A percentile compares a stretch with the other conserved stretches of the same genome.
Evolutionary conservation across 2,113 vertebrate genomes (phyloP).

Genomic region (Corapipo altera): DNA sequence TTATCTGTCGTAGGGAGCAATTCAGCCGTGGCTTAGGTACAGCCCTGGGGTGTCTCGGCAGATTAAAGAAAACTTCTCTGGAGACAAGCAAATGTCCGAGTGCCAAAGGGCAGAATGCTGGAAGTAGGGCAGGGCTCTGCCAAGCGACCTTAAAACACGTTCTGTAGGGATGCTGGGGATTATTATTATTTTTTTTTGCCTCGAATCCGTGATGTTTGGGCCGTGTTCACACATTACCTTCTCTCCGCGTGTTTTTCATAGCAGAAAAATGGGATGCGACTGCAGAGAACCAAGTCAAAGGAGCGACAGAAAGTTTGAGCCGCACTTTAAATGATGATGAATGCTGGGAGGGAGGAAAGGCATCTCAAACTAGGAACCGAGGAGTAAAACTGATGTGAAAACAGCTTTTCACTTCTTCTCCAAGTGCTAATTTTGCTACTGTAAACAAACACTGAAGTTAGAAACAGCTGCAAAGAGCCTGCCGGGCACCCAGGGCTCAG

Average conservation of each 20-base stretch:
- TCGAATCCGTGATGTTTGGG: background rate
- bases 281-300: background rate
- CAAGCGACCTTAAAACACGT: background rate
- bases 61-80: constrained; percentile 25
- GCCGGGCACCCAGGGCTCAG: constrained; percentile 22
- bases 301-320: constrained; percentile 32
- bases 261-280: constrained; percentile 17
- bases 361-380: constrained; percentile 26
- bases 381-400: constrained; percentile 44
- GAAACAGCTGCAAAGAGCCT: constrained; percentile 61
- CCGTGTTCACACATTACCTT: background rate
- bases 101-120: constrained; percentile 23
- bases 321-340: constrained; percentile 2
- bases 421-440: constrained; percentile 56
- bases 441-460: constrained; percentile 62
- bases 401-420: constrained; percentile 62
- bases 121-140: background rate
- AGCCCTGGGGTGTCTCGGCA: background rate
- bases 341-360: background rate
- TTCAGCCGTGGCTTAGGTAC: constrained; percentile 13
- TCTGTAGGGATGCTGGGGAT: background rate
- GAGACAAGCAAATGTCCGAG: background rate
- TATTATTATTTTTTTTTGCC: background rate
- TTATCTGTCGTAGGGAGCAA: background rate
- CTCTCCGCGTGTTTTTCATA: background rate